Evolutionary conservation across 2,113 vertebrate genomes (phyloP), one percentile per base, ranked within the genome.

Genomic region (Pantherophis guttatus): DNA sequence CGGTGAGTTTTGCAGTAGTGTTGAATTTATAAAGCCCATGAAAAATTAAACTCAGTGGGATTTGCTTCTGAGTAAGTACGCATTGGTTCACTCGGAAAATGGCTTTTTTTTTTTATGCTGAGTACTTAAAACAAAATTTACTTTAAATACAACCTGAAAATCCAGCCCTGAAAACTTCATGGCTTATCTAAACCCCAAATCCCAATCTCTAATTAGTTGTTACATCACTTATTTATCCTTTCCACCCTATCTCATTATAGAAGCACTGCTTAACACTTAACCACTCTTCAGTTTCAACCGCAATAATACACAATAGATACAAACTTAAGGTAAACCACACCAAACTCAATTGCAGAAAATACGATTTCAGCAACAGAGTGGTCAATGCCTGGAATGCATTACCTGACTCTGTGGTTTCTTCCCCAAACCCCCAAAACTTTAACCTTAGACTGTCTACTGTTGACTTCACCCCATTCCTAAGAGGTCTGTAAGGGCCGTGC

Each of bases 141-240:
- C 11, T 91, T 54, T n/a, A 48, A 62, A 21, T 48, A 50, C 55
- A 29, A 8, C 12, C 81, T 52, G 19, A 52, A 87, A 24, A 86
- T 48, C 12, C 92, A 89, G 24, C 6, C 24, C 87, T 85, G 53
- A 92, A 89, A 57, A 39, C 50, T 70, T 58, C 44, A 92, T 24
- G n/a, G 44, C 19, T 92, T 88, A 75, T 92, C 86, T 88, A 90
- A 90, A 44, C 53, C 70, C 85, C 58, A 86, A 54, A n/a, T 62
- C 33, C 55, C 29, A 48, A 52, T 62, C 89, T 48, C 29, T 86
- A 93, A 93, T 93, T 90, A 87, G 48, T 90, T 93, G 88, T 87
- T 89, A 90, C 75, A 93, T 65, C 48, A 90, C 90, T 93, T 93
- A 93, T 93, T 93, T 93, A 90, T 90, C 55, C 54, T 93, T 90